Evolutionary conservation across 2,888 invertebrate genomes (phyloP).

Genomic region (Cerastoderma edule): DNA sequence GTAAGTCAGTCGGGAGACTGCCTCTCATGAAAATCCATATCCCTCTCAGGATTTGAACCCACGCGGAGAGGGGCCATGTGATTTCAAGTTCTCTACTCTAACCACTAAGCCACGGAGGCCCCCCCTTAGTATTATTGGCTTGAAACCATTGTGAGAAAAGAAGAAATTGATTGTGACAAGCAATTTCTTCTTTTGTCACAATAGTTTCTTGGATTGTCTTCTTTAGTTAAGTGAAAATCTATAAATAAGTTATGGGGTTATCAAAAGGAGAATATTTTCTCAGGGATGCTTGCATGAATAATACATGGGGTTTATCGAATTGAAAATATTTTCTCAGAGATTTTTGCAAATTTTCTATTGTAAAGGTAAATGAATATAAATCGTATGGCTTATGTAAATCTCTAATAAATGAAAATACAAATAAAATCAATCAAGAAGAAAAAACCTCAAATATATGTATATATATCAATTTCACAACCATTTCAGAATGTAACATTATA

Average conservation of each 20-base stretch:
- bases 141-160: background rate
- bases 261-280: background rate
- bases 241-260: background rate
- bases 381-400: no score
- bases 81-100: background rate
- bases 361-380: no score
- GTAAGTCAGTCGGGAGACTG: background rate
- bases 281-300: background rate
- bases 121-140: background rate
- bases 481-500: no score
- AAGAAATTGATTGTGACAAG: background rate
- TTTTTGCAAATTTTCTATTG: no score
- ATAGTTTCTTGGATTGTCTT: background rate
- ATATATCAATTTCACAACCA: no score
- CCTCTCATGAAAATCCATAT: background rate
- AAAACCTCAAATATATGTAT: no score
- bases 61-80: background rate
- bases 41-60: background rate
- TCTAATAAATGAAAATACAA: no score
- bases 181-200: conserved; percentile 5
- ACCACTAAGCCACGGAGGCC: background rate
- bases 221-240: background rate
- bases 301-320: background rate
- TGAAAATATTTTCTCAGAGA: no score
- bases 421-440: no score